These are phyloP conservation scores for Cyclophora albipunctata DNA, from an alignment of 2,888 invertebrate species.

Conservation along the genomic window DNA sequence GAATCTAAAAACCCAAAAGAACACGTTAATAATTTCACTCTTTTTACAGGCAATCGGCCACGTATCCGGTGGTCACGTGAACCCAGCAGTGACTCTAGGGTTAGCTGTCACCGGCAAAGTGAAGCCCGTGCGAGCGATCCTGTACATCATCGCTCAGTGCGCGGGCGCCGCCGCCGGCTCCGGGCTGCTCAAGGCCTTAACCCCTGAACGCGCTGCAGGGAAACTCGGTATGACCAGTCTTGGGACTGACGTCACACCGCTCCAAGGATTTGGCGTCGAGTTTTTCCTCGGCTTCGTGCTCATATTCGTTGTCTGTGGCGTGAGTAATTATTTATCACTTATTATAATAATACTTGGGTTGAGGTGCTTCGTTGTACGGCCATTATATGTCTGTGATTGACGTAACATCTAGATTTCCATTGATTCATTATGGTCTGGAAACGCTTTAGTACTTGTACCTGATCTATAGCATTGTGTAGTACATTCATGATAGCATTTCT, in stretches of 20 bases:
- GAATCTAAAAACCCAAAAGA: too few relatives aligned
- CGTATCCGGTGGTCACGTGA: slow-evolving; percentile 92
- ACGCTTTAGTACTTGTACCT: too few relatives aligned
- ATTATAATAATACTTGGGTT: neutral
- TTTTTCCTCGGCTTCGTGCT: slow-evolving; percentile 93
- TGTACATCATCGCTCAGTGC: slow-evolving; percentile 89
- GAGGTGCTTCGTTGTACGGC: neutral
- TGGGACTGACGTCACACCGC: slow-evolving; percentile 75
- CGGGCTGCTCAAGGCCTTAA: slow-evolving; percentile 82
- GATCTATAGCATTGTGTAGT: too few relatives aligned
- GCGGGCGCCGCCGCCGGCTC: slow-evolving; percentile 88
- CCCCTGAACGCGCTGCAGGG: slow-evolving; percentile 77
- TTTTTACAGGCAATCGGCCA: slow-evolving; percentile 83
- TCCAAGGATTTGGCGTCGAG: slow-evolving; percentile 92
- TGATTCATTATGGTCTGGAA: neutral
- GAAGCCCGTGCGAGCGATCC: slow-evolving; percentile 80
- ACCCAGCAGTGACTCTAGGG: slow-evolving; percentile 92
- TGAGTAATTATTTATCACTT: slow-evolving; percentile 44
- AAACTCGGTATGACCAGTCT: slow-evolving; percentile 82
- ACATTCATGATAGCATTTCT: too few relatives aligned
- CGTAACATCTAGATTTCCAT: slow-evolving; percentile 4
- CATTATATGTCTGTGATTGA: neutral
- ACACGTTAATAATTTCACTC: too few relatives aligned
- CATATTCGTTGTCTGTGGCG: slow-evolving; percentile 91
- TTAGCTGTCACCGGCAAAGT: slow-evolving; percentile 87